Evolutionary conservation across 2,797 vertebrate genomes (phyloP).

Genomic region (Kryptopterus vitreolus): DNA sequence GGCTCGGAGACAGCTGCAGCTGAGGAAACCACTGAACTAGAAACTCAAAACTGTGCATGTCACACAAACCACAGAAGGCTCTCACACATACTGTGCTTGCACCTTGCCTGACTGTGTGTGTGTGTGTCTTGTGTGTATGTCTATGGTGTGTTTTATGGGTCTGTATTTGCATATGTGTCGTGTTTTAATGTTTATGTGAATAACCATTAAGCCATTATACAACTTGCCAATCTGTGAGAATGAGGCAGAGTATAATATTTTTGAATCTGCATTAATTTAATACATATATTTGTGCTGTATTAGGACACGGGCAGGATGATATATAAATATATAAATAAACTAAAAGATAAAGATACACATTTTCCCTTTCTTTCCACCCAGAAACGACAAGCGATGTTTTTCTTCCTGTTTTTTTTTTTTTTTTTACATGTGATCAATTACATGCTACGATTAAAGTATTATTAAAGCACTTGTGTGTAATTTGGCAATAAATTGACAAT

Average conservation of each 20-base stretch:
- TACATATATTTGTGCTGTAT: background rate
- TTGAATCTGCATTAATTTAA: background rate
- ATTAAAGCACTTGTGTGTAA: too few species aligned
- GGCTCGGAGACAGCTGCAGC: constrained; percentile 40
- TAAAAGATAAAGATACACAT: too few species aligned
- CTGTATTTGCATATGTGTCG: background rate
- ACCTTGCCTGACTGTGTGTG: constrained; percentile 20
- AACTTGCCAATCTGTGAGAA: background rate
- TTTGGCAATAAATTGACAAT: too few species aligned
- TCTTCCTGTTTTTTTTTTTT: too few species aligned
- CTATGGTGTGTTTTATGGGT: background rate
- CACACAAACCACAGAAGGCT: constrained; percentile 47
- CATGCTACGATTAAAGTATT: too few species aligned
- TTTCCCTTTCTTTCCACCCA: background rate
- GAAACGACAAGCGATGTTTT: background rate
- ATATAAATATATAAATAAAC: background rate
- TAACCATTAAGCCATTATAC: background rate
- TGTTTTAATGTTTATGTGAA: background rate
- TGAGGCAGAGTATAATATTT: background rate
- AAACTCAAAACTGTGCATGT: constrained; percentile 53
- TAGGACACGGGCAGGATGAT: background rate
- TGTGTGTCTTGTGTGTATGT: background rate
- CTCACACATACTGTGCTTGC: constrained; percentile 18
- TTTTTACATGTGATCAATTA: too few species aligned
- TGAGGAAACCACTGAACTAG: constrained; percentile 58